These are phyloP conservation scores for Osmoderma eremita DNA, from an alignment of 2,888 invertebrate species.

Conservation along the genomic window DNA sequence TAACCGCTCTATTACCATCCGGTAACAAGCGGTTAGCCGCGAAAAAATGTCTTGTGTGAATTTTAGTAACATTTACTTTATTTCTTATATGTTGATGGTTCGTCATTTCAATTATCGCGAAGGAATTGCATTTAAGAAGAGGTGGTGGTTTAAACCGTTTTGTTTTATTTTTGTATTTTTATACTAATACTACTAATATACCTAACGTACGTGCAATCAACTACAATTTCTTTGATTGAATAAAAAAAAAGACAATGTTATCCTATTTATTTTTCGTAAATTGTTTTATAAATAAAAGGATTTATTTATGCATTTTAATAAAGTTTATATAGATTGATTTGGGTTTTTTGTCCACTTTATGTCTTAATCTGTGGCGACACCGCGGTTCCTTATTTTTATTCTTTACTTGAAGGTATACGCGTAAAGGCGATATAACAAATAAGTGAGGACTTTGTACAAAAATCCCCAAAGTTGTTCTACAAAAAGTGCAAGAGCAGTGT, in stretches of 20 bases:
- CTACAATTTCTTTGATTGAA: constrained; percentile 5
- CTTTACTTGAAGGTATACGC: too few relatives aligned
- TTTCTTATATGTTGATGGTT: neutral
- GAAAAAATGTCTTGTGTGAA: neutral
- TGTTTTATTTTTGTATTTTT: constrained; percentile 39
- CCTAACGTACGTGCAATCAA: constrained; percentile 33
- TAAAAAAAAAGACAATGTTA: constrained; percentile 30
- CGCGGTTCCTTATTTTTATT: too few relatives aligned
- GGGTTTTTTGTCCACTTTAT: neutral
- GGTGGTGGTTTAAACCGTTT: constrained; percentile 18
- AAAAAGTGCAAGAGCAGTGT: too few relatives aligned
- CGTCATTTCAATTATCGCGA: constrained; percentile 14
- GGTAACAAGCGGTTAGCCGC: neutral
- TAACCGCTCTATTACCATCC: too few relatives aligned
- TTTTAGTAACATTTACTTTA: neutral
- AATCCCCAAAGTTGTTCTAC: too few relatives aligned
- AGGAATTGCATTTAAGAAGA: constrained; percentile 9
- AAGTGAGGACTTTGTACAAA: too few relatives aligned
- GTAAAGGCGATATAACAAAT: too few relatives aligned
- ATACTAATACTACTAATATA: constrained; percentile 31
- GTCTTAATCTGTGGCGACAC: neutral
- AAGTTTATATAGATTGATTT: constrained; percentile 20
- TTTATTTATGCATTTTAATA: constrained; percentile 40
- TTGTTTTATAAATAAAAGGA: constrained; percentile 30
- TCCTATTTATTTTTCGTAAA: constrained; percentile 27